A percentile compares a stretch with the other conserved stretches of the same genome.
phyloP scores from a whole-genome alignment of 2,888 invertebrate genomes.

The Volucella inanis region DNA sequence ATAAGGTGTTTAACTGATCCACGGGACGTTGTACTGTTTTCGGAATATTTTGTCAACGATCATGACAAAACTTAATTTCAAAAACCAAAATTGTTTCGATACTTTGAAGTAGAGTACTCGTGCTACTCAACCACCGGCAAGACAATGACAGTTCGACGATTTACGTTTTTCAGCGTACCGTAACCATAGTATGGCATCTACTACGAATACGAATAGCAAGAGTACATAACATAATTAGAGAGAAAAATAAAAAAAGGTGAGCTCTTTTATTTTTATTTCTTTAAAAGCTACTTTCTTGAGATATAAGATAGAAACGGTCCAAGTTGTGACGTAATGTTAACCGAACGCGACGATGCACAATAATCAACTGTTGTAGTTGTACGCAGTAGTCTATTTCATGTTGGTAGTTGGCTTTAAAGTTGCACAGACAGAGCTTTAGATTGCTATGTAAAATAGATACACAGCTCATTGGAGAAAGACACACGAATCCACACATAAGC shows the following conservation, averaged over 20 bases:
- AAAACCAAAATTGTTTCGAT: constrained; percentile 50
- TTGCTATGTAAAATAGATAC: too few relatives aligned
- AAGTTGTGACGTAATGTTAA: constrained; percentile 39
- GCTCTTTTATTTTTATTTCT: not conserved
- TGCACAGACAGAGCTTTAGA: too few relatives aligned
- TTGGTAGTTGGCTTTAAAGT: too few relatives aligned
- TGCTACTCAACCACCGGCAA: constrained; percentile 46
- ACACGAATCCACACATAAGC: not conserved
- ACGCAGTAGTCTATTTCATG: too few relatives aligned
- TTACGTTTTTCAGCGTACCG: constrained; percentile 45
- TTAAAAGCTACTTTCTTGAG: constrained; percentile 18
- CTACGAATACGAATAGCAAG: too few relatives aligned
- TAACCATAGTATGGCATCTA: not conserved
- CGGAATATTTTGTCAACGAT: constrained; percentile 55
- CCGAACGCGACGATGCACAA: constrained; percentile 55
- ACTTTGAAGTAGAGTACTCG: constrained; percentile 30
- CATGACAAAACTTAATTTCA: constrained; percentile 65
- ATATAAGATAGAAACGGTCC: not conserved
- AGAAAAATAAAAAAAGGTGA: constrained; percentile 2
- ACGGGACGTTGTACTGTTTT: constrained; percentile 22
- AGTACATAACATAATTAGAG: constrained; percentile 36
- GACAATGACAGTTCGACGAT: constrained; percentile 39
- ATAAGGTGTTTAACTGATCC: constrained; percentile 27
- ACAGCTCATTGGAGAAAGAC: not conserved
- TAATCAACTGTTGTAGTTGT: constrained; percentile 42